A percentile compares a stretch with the other conserved stretches of the same genome.
These are phyloP conservation scores for Tortrix viridana DNA, from an alignment of 2,888 invertebrate species.

Conservation along the genomic window DNA sequence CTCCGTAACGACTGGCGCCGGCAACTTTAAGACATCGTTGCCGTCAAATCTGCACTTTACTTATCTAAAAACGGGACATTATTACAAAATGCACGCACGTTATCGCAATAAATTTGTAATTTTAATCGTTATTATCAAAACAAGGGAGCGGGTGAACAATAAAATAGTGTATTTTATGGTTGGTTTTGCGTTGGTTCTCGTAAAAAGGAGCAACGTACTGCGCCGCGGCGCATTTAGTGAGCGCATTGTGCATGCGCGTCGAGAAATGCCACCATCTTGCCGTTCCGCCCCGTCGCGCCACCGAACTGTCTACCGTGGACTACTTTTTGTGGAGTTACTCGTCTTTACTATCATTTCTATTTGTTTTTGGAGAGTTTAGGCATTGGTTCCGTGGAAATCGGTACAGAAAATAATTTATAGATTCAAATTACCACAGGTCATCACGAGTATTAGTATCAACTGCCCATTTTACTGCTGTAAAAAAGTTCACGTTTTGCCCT, in stretches of 20 bases:
- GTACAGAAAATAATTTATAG: background rate
- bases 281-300: slow-evolving; percentile 62
- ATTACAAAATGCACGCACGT: slow-evolving; percentile 42
- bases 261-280: slow-evolving; percentile 56
- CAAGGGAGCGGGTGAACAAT: slow-evolving; percentile 70
- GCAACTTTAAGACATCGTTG: slow-evolving; percentile 51
- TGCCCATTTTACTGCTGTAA: too few relatives aligned
- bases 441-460: too few relatives aligned
- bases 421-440: background rate
- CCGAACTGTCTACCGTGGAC: slow-evolving; percentile 53
- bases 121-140: slow-evolving; percentile 80
- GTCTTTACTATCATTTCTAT: slow-evolving; percentile 33
- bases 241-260: slow-evolving; percentile 63
- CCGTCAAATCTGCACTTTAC: slow-evolving; percentile 62
- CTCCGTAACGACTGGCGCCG: slow-evolving; percentile 55
- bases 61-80: slow-evolving; percentile 58
- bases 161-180: slow-evolving; percentile 73
- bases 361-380: slow-evolving; percentile 20
- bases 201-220: slow-evolving; percentile 65
- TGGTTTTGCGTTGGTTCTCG: slow-evolving; percentile 62
- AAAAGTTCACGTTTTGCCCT: too few relatives aligned
- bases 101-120: slow-evolving; percentile 74
- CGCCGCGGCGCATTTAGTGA: slow-evolving; percentile 61
- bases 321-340: slow-evolving; percentile 54
- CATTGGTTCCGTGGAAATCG: background rate